These are phyloP conservation scores for Hiodon tergisus DNA, from an alignment of 2,113 vertebrate genomes.

Conservation along the genomic window DNA sequence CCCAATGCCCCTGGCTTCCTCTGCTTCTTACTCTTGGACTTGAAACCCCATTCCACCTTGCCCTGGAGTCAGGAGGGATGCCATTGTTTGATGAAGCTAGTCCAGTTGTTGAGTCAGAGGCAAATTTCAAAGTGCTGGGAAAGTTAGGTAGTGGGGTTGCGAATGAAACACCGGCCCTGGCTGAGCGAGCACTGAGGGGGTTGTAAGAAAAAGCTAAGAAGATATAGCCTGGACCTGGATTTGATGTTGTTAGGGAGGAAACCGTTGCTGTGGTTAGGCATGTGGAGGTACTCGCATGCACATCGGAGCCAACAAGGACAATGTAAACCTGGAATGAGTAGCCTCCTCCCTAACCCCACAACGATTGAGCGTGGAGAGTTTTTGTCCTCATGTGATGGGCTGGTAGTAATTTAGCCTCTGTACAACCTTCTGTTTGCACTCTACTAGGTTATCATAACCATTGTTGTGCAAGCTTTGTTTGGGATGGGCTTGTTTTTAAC, in stretches of 20 bases:
- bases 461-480: too few species aligned
- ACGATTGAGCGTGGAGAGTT: neutral
- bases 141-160: neutral
- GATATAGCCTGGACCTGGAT: neutral
- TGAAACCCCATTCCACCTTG: neutral
- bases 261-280: neutral
- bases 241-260: slow-evolving; percentile 1
- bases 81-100: neutral
- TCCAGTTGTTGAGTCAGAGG: slow-evolving; percentile 18
- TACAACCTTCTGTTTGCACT: too few species aligned
- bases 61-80: slow-evolving; percentile 9
- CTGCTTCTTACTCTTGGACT: neutral
- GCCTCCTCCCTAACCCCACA: neutral
- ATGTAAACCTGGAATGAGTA: slow-evolving; percentile 12
- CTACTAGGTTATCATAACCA: too few species aligned
- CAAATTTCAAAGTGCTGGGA: neutral
- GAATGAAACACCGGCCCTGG: slow-evolving; percentile 6
- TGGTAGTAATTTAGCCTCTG: too few species aligned
- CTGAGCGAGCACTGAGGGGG: slow-evolving; percentile 6
- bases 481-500: too few species aligned
- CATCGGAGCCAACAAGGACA: slow-evolving; percentile 11
- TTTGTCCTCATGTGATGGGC: too few species aligned
- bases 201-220: slow-evolving; percentile 6
- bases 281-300: neutral
- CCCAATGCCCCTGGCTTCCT: neutral